phyloP scores from a whole-genome alignment of 1,140 invertebrate genomes.

The Camponotus floridanus region DNA sequence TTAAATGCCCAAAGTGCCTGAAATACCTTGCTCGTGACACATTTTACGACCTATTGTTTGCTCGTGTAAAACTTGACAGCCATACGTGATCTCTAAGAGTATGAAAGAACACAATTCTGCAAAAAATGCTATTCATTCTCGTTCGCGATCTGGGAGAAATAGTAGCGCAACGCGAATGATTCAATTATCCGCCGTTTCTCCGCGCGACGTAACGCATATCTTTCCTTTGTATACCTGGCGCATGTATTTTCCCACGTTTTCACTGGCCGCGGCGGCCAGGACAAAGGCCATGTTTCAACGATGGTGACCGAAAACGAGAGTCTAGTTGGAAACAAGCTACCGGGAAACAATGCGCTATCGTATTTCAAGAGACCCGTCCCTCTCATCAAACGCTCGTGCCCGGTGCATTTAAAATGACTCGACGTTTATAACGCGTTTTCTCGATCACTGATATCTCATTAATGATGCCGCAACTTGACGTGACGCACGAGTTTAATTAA shows the following conservation, averaged over 20 bases:
- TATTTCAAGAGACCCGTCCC: slow-evolving; percentile 39
- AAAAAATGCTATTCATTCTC: slow-evolving; percentile 18
- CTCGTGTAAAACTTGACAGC: not conserved
- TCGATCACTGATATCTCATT: no score
- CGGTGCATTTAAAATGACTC: not conserved
- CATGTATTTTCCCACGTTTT: slow-evolving; percentile 69
- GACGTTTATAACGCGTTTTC: not conserved
- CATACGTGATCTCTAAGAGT: not conserved
- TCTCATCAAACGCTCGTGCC: not conserved
- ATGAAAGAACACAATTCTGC: not conserved
- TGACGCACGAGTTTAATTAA: not conserved
- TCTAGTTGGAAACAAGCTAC: slow-evolving; percentile 40
- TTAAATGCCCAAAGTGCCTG: not conserved
- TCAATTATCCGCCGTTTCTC: slow-evolving; percentile 49
- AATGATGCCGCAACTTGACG: not conserved
- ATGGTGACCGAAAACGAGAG: slow-evolving; percentile 71
- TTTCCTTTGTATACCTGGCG: slow-evolving; percentile 47
- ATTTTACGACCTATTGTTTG: no score
- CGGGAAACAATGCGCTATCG: slow-evolving; percentile 52
- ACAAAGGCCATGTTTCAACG: slow-evolving; percentile 69
- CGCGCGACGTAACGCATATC: slow-evolving; percentile 47
- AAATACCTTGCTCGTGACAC: not conserved
- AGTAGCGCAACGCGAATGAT: slow-evolving; percentile 46
- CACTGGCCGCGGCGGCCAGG: slow-evolving; percentile 55
- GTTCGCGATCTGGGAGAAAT: slow-evolving; percentile 24